phyloP scores from a whole-genome alignment of 2,797 vertebrate genomes.

The Agapornis canus region DNA sequence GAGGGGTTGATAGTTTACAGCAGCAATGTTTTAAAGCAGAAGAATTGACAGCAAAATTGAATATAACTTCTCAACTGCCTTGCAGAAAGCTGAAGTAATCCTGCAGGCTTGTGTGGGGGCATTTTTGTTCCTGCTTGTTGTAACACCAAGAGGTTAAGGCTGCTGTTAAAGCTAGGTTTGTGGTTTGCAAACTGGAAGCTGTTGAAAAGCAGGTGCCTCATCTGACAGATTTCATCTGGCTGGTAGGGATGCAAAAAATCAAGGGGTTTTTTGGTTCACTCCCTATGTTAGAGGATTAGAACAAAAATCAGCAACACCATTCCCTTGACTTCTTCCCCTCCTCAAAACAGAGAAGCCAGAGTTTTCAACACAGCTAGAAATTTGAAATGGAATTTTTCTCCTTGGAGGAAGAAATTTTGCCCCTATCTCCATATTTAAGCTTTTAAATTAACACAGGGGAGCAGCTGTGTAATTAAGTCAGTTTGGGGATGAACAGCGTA shows the following conservation, averaged over 20 bases:
- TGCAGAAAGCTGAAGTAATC: not conserved
- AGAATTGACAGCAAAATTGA: constrained; percentile 9
- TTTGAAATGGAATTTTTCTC: not conserved
- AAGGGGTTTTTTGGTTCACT: not conserved
- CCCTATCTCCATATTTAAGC: not conserved
- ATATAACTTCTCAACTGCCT: constrained; percentile 3
- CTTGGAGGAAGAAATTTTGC: constrained; percentile 17
- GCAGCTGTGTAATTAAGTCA: constrained; percentile 49
- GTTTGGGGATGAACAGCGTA: constrained; percentile 30
- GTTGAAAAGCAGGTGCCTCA: not conserved
- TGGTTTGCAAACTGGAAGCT: not conserved
- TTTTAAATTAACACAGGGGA: constrained; percentile 37
- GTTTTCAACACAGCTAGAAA: not conserved
- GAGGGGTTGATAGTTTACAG: not conserved
- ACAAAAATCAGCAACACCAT: not conserved
- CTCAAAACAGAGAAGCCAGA: not conserved
- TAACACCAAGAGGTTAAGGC: not conserved
- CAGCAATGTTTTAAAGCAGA: not conserved
- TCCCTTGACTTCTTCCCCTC: not conserved
- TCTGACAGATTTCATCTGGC: not conserved
- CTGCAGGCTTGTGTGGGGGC: not conserved
- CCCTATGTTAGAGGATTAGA: not conserved
- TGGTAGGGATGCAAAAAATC: not conserved
- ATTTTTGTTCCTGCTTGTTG: not conserved
- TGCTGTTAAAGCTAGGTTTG: not conserved